These are phyloP conservation scores for Chiridota heheva DNA, from an alignment of 35 echinoderm and acorn worm genomes.

Conservation along the genomic window DNA sequence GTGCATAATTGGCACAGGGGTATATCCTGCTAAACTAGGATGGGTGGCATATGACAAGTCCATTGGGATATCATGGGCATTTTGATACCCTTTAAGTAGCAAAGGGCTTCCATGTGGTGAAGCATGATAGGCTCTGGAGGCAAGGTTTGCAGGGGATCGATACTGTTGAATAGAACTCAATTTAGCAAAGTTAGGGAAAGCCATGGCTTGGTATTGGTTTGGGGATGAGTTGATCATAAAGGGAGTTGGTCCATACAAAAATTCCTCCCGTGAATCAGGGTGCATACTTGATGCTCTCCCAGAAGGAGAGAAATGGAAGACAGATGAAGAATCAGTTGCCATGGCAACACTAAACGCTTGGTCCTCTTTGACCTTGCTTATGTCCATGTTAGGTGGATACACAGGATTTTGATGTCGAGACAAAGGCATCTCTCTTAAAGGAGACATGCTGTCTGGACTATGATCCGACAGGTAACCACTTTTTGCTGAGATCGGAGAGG, in stretches of 20 bases:
- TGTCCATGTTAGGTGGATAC: too few relatives aligned
- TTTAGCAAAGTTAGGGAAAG: slow-evolving; percentile 82
- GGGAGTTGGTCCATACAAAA: slow-evolving; percentile 53
- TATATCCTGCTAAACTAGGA: slow-evolving; percentile 57
- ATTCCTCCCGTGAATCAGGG: slow-evolving; percentile 14
- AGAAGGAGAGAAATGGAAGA: slow-evolving; percentile 9
- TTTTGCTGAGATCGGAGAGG: slow-evolving; percentile 12
- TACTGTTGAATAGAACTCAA: slow-evolving; percentile 85
- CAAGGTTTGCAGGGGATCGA: slow-evolving; percentile 58
- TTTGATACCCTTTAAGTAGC: slow-evolving; percentile 77
- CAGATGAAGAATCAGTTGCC: slow-evolving; percentile 11
- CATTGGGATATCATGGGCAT: slow-evolving; percentile 89
- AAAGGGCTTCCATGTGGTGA: slow-evolving; percentile 53
- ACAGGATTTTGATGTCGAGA: too few relatives aligned
- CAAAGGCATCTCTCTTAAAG: too few relatives aligned
- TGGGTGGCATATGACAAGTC: slow-evolving; percentile 88
- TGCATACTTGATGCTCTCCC: slow-evolving; percentile 31
- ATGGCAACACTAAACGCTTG: background rate
- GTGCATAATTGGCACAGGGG: slow-evolving; percentile 65
- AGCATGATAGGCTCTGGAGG: slow-evolving; percentile 69
- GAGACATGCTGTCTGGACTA: too few relatives aligned
- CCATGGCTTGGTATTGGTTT: slow-evolving; percentile 74
- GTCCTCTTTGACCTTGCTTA: too few relatives aligned
- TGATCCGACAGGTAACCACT: too few relatives aligned
- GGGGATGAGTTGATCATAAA: slow-evolving; percentile 68